Conservation (phyloP, 1,140 invertebrate species). For the Drosophila neocordata region DNA sequence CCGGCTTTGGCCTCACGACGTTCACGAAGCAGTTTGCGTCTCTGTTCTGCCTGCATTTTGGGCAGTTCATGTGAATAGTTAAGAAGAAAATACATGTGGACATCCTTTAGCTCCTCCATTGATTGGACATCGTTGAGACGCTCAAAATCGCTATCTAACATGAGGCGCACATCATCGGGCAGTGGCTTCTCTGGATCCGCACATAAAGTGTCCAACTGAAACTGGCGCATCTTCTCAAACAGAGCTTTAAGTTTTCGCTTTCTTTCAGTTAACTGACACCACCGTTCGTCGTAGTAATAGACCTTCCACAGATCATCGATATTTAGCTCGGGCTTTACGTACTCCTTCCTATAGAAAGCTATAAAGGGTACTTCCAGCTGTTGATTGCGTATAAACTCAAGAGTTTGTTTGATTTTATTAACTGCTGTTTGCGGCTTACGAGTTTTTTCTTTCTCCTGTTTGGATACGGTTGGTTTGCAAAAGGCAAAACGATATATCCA, state of each 20-base stretch:
- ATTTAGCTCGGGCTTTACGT: slow-evolving; percentile 96
- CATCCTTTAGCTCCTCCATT: slow-evolving; percentile 95
- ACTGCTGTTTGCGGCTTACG: slow-evolving; percentile 84
- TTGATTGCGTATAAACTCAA: slow-evolving; percentile 98
- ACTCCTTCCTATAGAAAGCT: slow-evolving; percentile 99
- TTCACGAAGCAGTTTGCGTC: slow-evolving; percentile 85
- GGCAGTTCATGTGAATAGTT: slow-evolving; percentile 95
- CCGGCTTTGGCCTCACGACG: slow-evolving; percentile 83
- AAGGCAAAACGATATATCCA: slow-evolving; percentile 99
- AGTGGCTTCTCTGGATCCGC: slow-evolving; percentile 92
- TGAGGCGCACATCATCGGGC: slow-evolving; percentile 91
- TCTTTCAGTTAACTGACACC: slow-evolving; percentile 94
- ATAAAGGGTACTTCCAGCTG: slow-evolving; percentile 99
- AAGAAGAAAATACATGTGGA: slow-evolving; percentile 95
- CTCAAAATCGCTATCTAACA: slow-evolving; percentile 94
- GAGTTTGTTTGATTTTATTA: slow-evolving; percentile 95
- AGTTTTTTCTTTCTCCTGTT: slow-evolving; percentile 85
- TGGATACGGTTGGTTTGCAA: slow-evolving; percentile 90
- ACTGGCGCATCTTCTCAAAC: slow-evolving; percentile 96
- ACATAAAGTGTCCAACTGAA: slow-evolving; percentile 93
- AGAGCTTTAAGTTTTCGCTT: slow-evolving; percentile 92
- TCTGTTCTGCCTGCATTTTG: slow-evolving; percentile 91
- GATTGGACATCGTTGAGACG: slow-evolving; percentile 91
- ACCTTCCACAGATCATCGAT: slow-evolving; percentile 99
- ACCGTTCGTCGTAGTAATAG: slow-evolving; percentile 97